These are phyloP conservation scores for Schlechtendalia chinensis DNA, from an alignment of 1,140 invertebrate genomes.

Conservation along the genomic window DNA sequence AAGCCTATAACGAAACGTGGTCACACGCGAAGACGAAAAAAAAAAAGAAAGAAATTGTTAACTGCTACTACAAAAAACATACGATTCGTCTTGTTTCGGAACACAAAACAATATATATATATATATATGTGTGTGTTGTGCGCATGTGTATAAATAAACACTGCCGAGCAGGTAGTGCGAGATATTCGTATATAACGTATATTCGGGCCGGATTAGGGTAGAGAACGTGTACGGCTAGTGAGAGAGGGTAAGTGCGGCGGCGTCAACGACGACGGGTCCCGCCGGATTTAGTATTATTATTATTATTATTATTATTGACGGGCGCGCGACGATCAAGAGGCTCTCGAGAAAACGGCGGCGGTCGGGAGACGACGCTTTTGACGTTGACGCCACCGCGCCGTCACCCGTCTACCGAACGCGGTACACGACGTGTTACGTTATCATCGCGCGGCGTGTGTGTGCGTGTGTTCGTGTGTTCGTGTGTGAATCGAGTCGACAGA, in stretches of 20 bases:
- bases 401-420: background rate
- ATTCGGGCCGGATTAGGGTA: background rate
- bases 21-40: too few species aligned
- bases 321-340: conserved; percentile 28
- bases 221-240: background rate
- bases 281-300: background rate
- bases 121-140: too few species aligned
- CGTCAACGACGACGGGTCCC: conserved; percentile 2
- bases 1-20: too few species aligned
- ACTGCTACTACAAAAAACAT: too few species aligned
- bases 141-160: too few species aligned
- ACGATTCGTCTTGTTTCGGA: too few species aligned
- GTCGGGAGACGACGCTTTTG: conserved; percentile 45
- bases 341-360: conserved; percentile 25
- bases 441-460: too few species aligned
- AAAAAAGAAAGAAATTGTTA: too few species aligned
- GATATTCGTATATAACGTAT: background rate
- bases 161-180: too few species aligned
- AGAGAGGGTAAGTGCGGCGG: conserved; percentile 4
- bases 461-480: too few species aligned
- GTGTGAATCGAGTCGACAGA: conserved; percentile 29
- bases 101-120: too few species aligned
- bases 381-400: conserved; percentile 38
- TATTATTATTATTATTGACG: conserved; percentile 22
- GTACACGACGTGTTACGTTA: conserved; percentile 7